Percentiles rank a stretch among this genome's conserved stretches.
These are phyloP conservation scores for Trematocara caparti DNA, from an alignment of 2,797 vertebrate genomes.

Conservation along the genomic window DNA sequence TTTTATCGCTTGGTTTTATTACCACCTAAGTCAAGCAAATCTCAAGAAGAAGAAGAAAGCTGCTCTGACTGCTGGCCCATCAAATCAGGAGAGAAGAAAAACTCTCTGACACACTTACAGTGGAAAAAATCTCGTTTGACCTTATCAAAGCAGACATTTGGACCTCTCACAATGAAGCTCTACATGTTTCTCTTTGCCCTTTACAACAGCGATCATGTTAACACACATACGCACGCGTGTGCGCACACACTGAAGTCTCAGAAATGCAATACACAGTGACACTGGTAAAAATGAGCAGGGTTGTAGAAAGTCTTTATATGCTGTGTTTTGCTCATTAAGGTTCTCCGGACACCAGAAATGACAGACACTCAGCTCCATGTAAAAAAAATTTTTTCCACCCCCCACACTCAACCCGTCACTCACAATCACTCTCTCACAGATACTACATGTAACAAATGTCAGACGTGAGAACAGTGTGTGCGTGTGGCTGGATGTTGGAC, in stretches of 20 bases:
- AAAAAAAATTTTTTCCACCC: conserved; percentile 1
- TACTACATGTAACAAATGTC: conserved; percentile 66
- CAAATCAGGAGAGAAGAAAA: conserved; percentile 47
- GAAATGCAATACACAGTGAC: conserved; percentile 12
- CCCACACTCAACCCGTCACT: conserved; percentile 39
- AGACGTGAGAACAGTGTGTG: conserved; percentile 12
- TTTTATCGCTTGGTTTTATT: not conserved
- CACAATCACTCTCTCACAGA: conserved; percentile 44
- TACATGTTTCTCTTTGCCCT: conserved; percentile 69
- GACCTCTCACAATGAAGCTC: conserved; percentile 33
- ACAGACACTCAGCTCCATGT: conserved; percentile 32
- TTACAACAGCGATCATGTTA: conserved; percentile 32
- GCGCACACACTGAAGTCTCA: conserved; percentile 1
- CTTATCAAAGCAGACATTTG: conserved; percentile 66
- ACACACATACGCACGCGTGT: conserved; percentile 1
- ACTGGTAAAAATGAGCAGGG: conserved; percentile 21
- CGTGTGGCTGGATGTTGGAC: conserved; percentile 59
- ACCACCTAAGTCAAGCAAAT: not conserved
- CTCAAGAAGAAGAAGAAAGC: not conserved
- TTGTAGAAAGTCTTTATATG: conserved; percentile 30
- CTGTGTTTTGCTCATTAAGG: conserved; percentile 54
- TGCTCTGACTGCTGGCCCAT: conserved; percentile 8
- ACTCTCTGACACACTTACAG: conserved; percentile 22
- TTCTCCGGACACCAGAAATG: conserved; percentile 17
- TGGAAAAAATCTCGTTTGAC: conserved; percentile 48